phyloP scores from a whole-genome alignment of 1,140 invertebrate genomes.

The Meteorus sp. region DNA sequence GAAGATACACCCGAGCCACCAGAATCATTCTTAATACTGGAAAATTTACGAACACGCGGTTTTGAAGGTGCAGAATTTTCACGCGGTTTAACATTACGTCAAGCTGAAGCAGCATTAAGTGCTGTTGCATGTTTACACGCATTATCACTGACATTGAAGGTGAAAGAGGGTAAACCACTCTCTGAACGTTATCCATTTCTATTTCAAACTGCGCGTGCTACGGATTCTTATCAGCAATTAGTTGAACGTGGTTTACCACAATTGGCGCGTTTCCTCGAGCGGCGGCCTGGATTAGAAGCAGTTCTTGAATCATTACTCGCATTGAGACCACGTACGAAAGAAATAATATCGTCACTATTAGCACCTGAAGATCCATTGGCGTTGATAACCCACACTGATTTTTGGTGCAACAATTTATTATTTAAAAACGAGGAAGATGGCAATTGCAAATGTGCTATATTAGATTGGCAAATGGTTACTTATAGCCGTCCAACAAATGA shows the following conservation, averaged over 20 bases:
- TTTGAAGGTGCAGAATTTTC: slow-evolving; percentile 66
- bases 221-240: slow-evolving; percentile 76
- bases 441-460: slow-evolving; percentile 64
- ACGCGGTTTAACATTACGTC: slow-evolving; percentile 67
- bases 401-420: slow-evolving; percentile 81
- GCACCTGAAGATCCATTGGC: slow-evolving; percentile 69
- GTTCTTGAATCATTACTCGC: slow-evolving; percentile 61
- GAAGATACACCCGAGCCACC: slow-evolving; percentile 60
- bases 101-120: slow-evolving; percentile 67
- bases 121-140: slow-evolving; percentile 74
- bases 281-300: slow-evolving; percentile 62
- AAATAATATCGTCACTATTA: slow-evolving; percentile 67
- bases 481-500: slow-evolving; percentile 78
- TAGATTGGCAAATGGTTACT: slow-evolving; percentile 85
- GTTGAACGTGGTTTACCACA: slow-evolving; percentile 75
- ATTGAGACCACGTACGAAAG: slow-evolving; percentile 63
- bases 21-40: slow-evolving; percentile 68
- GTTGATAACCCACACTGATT: slow-evolving; percentile 77
- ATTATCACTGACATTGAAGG: slow-evolving; percentile 67
- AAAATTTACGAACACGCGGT: slow-evolving; percentile 63
- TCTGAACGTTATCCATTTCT: slow-evolving; percentile 73
- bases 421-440: slow-evolving; percentile 63
- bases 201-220: slow-evolving; percentile 74
- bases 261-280: slow-evolving; percentile 69
- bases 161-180: slow-evolving; percentile 64